phyloP scores from a whole-genome alignment of 1,140 invertebrate species.

The Penaeus chinensis region DNA sequence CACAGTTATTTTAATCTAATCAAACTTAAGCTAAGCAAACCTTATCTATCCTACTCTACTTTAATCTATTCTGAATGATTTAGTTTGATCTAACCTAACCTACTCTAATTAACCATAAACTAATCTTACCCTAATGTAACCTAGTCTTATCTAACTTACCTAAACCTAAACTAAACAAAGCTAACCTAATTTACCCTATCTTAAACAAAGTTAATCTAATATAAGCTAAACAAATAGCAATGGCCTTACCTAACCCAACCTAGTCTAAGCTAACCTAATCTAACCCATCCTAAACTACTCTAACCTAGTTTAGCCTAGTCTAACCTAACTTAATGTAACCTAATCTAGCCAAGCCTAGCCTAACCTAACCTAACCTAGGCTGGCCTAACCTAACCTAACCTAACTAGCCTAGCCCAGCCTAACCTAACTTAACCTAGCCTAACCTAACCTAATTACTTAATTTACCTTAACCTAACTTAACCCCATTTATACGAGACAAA shows the following conservation, averaged over 20 bases:
- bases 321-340: too few species aligned
- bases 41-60: too few species aligned
- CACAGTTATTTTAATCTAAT: too few species aligned
- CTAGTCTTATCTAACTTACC: not conserved
- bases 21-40: too few species aligned
- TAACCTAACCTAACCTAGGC: constrained; percentile 7
- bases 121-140: not conserved
- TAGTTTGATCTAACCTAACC: not conserved
- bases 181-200: not conserved
- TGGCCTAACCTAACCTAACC: not conserved
- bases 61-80: too few species aligned
- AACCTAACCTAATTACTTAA: not conserved
- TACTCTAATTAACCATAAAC: not conserved
- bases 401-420: not conserved
- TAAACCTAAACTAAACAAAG: too few species aligned
- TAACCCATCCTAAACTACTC: too few species aligned
- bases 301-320: too few species aligned
- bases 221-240: not conserved
- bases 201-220: not conserved
- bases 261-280: not conserved
- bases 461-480: not conserved
- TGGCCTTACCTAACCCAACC: not conserved
- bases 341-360: not conserved
- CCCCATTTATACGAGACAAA: too few species aligned
- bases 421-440: constrained; percentile 13